Percentiles rank a stretch among this genome's conserved stretches.
phyloP scores from a whole-genome alignment of 2,888 invertebrate species.

The Perizoma affinitatum region DNA sequence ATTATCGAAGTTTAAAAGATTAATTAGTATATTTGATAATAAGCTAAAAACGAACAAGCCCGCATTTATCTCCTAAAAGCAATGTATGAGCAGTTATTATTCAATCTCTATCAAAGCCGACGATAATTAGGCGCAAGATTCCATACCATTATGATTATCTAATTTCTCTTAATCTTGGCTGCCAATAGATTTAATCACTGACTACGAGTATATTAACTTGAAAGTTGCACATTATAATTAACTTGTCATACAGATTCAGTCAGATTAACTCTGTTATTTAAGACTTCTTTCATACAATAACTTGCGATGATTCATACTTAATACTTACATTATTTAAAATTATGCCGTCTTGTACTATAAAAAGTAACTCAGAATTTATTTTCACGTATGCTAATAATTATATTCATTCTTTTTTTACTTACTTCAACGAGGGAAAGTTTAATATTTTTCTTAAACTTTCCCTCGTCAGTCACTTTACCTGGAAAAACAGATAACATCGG shows the following conservation, averaged over 20 bases:
- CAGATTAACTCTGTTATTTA: conserved; percentile 29
- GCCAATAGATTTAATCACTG: conserved; percentile 26
- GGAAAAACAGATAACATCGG: too few relatives aligned
- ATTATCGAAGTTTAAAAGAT: too few relatives aligned
- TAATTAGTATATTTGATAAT: too few relatives aligned
- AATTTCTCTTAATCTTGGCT: conserved; percentile 40
- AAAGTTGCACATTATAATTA: conserved; percentile 10
- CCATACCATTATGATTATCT: conserved; percentile 38
- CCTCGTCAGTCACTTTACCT: too few relatives aligned
- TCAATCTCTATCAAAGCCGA: conserved; percentile 27
- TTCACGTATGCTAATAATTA: conserved; percentile 52
- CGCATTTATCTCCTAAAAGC: not conserved
- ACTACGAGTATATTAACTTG: conserved; percentile 8
- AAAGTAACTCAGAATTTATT: conserved; percentile 43
- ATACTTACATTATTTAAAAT: conserved; percentile 48
- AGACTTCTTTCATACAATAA: not conserved
- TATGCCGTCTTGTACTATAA: conserved; percentile 49
- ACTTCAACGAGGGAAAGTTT: too few relatives aligned
- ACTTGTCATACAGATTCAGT: conserved; percentile 10
- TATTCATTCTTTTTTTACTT: conserved; percentile 51
- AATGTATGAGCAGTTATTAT: conserved; percentile 26
- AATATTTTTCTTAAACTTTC: too few relatives aligned
- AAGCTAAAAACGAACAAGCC: too few relatives aligned
- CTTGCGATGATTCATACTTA: conserved; percentile 4
- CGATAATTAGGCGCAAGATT: conserved; percentile 28